These are phyloP conservation scores for Zaprionus lineosus DNA, from an alignment of 2,888 invertebrate species.

Conservation along the genomic window DNA sequence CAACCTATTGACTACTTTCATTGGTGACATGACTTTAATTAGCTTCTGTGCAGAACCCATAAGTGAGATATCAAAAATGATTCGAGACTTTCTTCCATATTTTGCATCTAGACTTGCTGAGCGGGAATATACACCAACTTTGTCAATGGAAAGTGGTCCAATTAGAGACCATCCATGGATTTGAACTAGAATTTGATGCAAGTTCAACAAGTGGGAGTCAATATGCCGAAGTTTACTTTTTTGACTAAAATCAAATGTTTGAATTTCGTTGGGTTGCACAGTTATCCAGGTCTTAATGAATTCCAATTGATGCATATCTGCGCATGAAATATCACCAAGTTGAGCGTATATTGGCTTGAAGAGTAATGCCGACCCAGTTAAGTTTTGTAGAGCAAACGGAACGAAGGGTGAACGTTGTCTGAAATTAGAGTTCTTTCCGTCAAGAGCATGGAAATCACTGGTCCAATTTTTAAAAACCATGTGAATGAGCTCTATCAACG, in stretches of 20 bases:
- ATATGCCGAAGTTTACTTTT: slow-evolving; percentile 88
- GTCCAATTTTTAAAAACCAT: slow-evolving; percentile 94
- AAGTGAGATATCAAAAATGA: slow-evolving; percentile 95
- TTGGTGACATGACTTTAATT: slow-evolving; percentile 92
- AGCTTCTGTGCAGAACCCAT: slow-evolving; percentile 97
- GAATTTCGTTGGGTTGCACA: slow-evolving; percentile 89
- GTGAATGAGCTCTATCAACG: slow-evolving; percentile 91
- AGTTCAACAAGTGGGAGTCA: slow-evolving; percentile 89
- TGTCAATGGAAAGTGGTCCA: slow-evolving; percentile 96
- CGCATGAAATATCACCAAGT: slow-evolving; percentile 85
- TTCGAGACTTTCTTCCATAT: slow-evolving; percentile 86
- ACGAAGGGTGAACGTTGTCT: slow-evolving; percentile 94
- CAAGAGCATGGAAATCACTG: slow-evolving; percentile 87
- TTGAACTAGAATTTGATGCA: slow-evolving; percentile 94
- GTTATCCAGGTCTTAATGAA: slow-evolving; percentile 86
- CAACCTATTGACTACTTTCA: slow-evolving; percentile 90
- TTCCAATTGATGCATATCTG: slow-evolving; percentile 76
- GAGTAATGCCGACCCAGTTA: slow-evolving; percentile 92
- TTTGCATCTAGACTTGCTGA: slow-evolving; percentile 83
- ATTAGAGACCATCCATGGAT: slow-evolving; percentile 95
- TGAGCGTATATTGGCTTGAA: slow-evolving; percentile 92
- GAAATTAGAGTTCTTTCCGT: slow-evolving; percentile 81
- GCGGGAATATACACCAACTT: slow-evolving; percentile 97
- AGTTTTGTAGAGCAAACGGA: slow-evolving; percentile 96
- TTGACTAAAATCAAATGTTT: slow-evolving; percentile 93